Conservation (phyloP, 1,140 invertebrate species). For the Semibalanus balanoides region DNA sequence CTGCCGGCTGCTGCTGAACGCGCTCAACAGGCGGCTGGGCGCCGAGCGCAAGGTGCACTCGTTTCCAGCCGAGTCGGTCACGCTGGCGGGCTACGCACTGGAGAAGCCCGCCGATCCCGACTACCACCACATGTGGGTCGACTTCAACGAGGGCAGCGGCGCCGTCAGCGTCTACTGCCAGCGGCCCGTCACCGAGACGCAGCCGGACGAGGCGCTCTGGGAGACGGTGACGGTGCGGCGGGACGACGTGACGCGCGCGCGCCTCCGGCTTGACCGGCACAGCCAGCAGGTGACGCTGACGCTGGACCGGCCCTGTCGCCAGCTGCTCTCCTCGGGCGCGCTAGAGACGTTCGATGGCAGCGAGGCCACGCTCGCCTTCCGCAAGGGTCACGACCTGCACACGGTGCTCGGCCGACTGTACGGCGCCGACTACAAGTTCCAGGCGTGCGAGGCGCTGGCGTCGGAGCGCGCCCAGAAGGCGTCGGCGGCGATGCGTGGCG, state of each 20-base stretch:
- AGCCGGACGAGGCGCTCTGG: not conserved
- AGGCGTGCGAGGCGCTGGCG: not conserved
- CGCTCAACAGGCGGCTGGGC: not conserved
- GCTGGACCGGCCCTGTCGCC: not conserved
- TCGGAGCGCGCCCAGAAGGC: not conserved
- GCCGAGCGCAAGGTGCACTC: not conserved
- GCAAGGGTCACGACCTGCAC: not conserved
- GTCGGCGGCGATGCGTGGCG: not conserved
- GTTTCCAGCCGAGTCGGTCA: not conserved
- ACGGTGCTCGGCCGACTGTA: not conserved
- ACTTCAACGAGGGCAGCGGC: slow-evolving; percentile 5
- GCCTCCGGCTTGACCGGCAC: not conserved
- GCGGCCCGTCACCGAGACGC: not conserved
- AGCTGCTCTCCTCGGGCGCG: not conserved
- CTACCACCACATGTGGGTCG: not conserved
- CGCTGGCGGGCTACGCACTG: not conserved
- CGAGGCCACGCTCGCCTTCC: not conserved
- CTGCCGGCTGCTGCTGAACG: not conserved
- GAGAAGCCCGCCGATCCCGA: not conserved
- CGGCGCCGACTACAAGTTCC: not conserved
- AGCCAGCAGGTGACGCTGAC: not conserved
- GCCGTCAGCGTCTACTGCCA: not conserved
- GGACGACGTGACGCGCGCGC: not conserved
- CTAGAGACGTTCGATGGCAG: not conserved
- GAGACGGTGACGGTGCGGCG: not conserved